Base-by-base conservation (phyloP, 2,113 vertebrate genomes). In the Thamnaconus septentrionalis region DNA sequence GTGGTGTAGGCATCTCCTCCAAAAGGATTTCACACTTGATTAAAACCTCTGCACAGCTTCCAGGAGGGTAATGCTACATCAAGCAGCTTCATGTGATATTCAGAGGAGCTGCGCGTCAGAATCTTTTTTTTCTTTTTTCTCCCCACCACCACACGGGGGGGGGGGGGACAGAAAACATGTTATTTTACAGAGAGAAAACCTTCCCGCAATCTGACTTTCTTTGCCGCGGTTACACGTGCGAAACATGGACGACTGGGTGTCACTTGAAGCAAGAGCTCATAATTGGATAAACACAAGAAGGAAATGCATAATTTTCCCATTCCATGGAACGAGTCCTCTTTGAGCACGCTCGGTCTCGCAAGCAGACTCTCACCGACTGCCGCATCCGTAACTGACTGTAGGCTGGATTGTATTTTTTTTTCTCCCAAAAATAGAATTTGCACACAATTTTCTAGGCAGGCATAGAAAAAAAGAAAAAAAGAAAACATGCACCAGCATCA, bases 11-110 rank as follows among this genome's bases (percentile, higher is more conserved):
- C 83, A 83, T 80, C 83, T 80, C 71, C 78, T 84, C 84, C 80
- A 84, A 88, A 85, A 78, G 86, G 88, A 89, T 89, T 89, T 88
- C 84, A 87, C 88, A 88, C 88, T 87, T 89, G 88, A 89, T 89
- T 87, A 88, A 88, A 85, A 82, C 81, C 80, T 85, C 83, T 83
- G 74, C 81, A 83, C 79, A 85, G 83, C 81, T 85, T 87, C 78
- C 74, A 85, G 80, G 81, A 86, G 86, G 81, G 85, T 89, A 83
- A 80, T 71, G 74, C 79, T 81, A 82, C 80, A 85, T 81, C 78
- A 77, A 78, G 76, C 68, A 63, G 66, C 79, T 69, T 68, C 53
- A 7, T 71, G 74, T 71, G 74, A 73, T 71, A 82, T 69, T 66
- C 60, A 48, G 55, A 41, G 47, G 46, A 8, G 63, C 64, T 61